phyloP scores from a whole-genome alignment of 2,797 vertebrate species.

The Gymnoscopelus braueri region DNA sequence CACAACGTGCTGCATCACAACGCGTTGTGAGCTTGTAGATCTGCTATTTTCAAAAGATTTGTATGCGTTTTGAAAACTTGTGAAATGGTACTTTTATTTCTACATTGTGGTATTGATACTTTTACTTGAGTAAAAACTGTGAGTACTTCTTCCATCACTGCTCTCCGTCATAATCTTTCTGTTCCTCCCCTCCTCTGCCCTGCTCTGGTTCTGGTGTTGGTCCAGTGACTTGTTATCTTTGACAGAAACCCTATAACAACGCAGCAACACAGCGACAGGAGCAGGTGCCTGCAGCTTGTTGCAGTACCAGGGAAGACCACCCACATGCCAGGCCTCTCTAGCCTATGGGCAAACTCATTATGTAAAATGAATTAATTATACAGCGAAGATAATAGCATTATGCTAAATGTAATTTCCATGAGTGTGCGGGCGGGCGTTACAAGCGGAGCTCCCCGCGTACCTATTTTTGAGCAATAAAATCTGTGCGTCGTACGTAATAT shows the following conservation, averaged over 20 bases:
- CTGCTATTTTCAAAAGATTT: too few relatives aligned
- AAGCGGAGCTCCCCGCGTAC: too few relatives aligned
- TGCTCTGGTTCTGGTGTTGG: conserved; percentile 1
- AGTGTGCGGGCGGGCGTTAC: too few relatives aligned
- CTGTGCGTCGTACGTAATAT: too few relatives aligned
- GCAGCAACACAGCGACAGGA: conserved; percentile 17
- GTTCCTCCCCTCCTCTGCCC: conserved; percentile 1
- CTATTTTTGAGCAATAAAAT: too few relatives aligned
- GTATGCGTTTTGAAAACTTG: too few relatives aligned
- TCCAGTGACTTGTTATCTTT: conserved; percentile 46
- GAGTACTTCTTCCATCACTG: background rate
- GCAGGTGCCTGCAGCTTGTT: conserved; percentile 44
- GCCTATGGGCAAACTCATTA: conserved; percentile 33
- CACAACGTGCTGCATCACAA: too few relatives aligned
- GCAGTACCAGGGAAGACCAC: conserved; percentile 15
- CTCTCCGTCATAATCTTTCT: background rate
- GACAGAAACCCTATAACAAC: conserved; percentile 50
- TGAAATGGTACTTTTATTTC: too few relatives aligned
- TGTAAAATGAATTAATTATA: conserved; percentile 17
- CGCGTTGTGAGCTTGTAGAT: too few relatives aligned
- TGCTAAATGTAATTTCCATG: conserved; percentile 20
- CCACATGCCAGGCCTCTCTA: conserved; percentile 17
- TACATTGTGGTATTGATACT: too few relatives aligned
- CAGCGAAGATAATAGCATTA: background rate
- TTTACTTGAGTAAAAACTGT: too few relatives aligned